Evolutionary conservation across 2,113 vertebrate genomes (phyloP), one percentile per base, ranked within the genome.

Genomic region (Rostratula benghalensis): DNA sequence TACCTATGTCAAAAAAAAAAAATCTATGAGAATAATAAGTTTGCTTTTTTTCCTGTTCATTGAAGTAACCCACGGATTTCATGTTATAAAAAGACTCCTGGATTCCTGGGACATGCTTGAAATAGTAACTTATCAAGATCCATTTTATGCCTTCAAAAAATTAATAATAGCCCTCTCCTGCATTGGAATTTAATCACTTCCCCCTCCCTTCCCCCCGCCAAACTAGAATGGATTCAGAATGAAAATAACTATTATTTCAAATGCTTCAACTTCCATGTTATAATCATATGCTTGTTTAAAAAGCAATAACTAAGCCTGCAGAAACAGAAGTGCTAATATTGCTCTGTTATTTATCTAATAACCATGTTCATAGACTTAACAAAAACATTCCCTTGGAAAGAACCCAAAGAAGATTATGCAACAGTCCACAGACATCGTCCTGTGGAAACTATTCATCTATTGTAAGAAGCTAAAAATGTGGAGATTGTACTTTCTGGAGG

Each of bases 111-210:
- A 91, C 59, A 86, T 25, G 24, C 39, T 64, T 80, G 76, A 97
- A 97, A 95, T 80, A 95, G 87, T 37, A 93, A 90, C 57, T 76
- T 79, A 90, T 6, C 54, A 74, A 51, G 41, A 93, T 22, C 15
- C 12, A 73, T 67, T 87, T 71, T 91, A 79, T 46, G 27, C 28
- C 50, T 92, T 95, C 51, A 78, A 75, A 92, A 92, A 63, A n/a
- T 37, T 80, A 71, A 83, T 59, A 90, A 93, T 13, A 95, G 54
- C 59, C 74, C 48, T 87, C 61, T 31, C 24, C 31, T 61, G n/a
- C 56, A 73, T 0, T 63, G 68, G 68, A 94, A 91, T 94, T 89
- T 70, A 35, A 70, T 33, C 17, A 48, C 6, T 2, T 45, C 37
- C n/a, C n/a, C n/a, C n/a, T n/a, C n/a, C n/a, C n/a, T n/a, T n/a